Conservation (phyloP, 2,113 vertebrate species). For the Mustela lutreola region DNA sequence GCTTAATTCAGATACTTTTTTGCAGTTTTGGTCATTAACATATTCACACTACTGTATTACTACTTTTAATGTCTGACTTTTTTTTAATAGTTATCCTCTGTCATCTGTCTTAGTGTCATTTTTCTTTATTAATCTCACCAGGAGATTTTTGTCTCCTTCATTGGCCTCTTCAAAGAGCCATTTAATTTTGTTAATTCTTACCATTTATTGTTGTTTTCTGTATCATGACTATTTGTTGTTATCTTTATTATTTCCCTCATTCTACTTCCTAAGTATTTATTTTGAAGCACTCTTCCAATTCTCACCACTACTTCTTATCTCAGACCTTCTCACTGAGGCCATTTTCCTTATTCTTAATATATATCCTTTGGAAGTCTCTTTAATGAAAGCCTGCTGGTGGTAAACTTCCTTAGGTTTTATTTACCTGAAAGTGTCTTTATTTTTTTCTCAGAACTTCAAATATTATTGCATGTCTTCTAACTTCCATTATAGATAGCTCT, state of each 20-base stretch:
- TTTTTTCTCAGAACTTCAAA: neutral
- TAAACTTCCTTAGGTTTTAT: neutral
- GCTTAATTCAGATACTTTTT: neutral
- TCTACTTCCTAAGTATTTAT: neutral
- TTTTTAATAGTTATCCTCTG: neutral
- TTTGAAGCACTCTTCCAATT: neutral
- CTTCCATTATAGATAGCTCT: neutral
- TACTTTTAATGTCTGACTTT: neutral
- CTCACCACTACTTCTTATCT: neutral
- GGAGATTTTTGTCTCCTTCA: neutral
- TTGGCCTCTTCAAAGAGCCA: neutral
- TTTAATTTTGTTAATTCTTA: neutral
- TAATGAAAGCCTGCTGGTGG: neutral
- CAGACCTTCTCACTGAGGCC: neutral
- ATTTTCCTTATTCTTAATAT: neutral
- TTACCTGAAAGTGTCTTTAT: neutral
- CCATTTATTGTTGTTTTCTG: neutral
- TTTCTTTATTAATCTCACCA: neutral
- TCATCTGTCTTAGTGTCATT: neutral
- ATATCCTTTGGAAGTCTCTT: neutral
- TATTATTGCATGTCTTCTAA: neutral
- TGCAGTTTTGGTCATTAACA: neutral
- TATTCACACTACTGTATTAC: neutral
- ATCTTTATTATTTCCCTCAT: neutral
- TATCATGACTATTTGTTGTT: neutral